Conservation (phyloP, 1,140 invertebrate species). For the Atta texana region DNA sequence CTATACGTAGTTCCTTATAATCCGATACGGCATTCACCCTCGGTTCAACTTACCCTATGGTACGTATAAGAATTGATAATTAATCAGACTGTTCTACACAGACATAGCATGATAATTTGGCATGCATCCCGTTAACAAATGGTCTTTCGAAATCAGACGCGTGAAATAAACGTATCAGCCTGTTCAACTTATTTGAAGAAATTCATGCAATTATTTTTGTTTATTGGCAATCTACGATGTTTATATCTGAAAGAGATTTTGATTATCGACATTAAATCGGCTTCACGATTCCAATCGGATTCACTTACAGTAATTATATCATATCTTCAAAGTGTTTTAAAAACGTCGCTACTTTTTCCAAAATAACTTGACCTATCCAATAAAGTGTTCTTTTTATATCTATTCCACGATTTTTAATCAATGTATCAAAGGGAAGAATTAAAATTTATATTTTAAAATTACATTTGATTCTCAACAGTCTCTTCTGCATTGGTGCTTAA, state of each 20-base stretch:
- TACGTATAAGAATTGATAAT: slow-evolving; percentile 74
- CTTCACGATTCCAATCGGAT: neutral
- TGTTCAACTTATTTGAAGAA: neutral
- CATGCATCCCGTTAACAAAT: neutral
- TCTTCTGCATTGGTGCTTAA: neutral
- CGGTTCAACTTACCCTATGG: slow-evolving; percentile 83
- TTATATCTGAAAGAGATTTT: neutral
- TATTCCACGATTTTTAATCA: neutral
- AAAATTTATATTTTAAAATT: neutral
- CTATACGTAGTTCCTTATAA: slow-evolving; percentile 85
- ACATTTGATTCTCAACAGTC: neutral
- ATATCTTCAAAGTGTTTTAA: neutral
- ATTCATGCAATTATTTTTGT: neutral
- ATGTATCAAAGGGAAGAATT: neutral
- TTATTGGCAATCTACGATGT: neutral
- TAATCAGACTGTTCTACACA: neutral
- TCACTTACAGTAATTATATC: neutral
- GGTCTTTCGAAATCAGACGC: neutral
- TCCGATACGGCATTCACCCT: slow-evolving; percentile 84
- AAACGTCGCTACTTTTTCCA: neutral
- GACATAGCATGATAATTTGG: neutral
- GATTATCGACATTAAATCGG: neutral
- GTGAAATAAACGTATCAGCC: neutral
- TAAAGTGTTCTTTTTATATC: neutral
- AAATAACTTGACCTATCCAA: neutral